These are phyloP conservation scores for Kradibia gibbosae DNA, from an alignment of 1,140 invertebrate genomes.

Conservation along the genomic window DNA sequence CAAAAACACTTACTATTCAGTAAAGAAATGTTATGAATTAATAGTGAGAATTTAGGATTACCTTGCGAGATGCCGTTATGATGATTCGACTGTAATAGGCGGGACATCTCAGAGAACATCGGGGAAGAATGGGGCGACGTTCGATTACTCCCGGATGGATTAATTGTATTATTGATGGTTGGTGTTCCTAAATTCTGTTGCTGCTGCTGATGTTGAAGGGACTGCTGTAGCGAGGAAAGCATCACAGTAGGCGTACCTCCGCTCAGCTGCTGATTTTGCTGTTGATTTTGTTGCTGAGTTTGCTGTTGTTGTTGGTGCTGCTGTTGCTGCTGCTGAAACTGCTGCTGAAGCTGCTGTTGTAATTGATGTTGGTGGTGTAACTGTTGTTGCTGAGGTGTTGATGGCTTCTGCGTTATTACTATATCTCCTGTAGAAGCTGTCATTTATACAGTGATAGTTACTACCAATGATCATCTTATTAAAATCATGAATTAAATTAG, in stretches of 20 bases:
- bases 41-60: slow-evolving; percentile 52
- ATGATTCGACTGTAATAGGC: slow-evolving; percentile 66
- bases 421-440: slow-evolving; percentile 63
- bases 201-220: slow-evolving; percentile 53
- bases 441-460: neutral
- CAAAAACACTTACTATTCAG: no score
- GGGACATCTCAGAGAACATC: slow-evolving; percentile 69
- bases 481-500: no score
- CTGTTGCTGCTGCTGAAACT: slow-evolving; percentile 55
- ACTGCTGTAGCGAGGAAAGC: slow-evolving; percentile 56
- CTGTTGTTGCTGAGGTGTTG: slow-evolving; percentile 63
- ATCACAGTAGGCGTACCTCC: slow-evolving; percentile 54
- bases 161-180: slow-evolving; percentile 62
- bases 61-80: slow-evolving; percentile 69
- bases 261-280: slow-evolving; percentile 43
- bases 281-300: slow-evolving; percentile 33
- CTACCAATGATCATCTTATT: no score
- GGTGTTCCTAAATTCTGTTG: slow-evolving; percentile 58
- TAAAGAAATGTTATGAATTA: no score
- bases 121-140: slow-evolving; percentile 72
- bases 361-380: slow-evolving; percentile 62
- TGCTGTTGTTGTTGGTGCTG: slow-evolving; percentile 50
- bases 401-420: slow-evolving; percentile 61
- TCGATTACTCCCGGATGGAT: slow-evolving; percentile 70
- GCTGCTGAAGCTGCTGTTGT: slow-evolving; percentile 55